These are phyloP conservation scores for Cochlearius cochlearius DNA, from an alignment of 2,113 vertebrate species.

Conservation along the genomic window DNA sequence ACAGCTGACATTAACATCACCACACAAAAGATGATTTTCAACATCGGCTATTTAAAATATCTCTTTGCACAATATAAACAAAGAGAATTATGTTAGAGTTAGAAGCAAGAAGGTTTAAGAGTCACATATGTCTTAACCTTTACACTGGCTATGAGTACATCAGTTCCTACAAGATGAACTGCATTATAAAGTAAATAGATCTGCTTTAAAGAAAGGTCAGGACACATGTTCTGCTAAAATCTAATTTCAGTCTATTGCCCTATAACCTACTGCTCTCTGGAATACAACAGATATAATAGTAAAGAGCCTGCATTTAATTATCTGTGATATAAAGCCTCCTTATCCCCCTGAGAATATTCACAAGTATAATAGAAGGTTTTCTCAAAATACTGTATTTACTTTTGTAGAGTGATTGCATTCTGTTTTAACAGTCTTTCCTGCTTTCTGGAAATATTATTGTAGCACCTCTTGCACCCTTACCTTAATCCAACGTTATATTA, in stretches of 20 bases:
- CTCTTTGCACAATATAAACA: conserved; percentile 7
- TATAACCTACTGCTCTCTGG: conserved; percentile 73
- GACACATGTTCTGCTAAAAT: conserved; percentile 92
- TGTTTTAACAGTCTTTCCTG: not conserved
- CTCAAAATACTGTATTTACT: conserved; percentile 40
- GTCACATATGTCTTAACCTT: conserved; percentile 87
- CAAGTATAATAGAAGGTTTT: conserved; percentile 51
- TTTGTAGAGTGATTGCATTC: not conserved
- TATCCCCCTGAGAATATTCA: conserved; percentile 62
- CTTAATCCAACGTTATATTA: not conserved
- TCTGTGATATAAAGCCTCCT: conserved; percentile 69
- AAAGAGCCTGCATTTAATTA: conserved; percentile 78
- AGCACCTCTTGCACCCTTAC: not conserved
- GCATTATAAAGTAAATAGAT: conserved; percentile 94
- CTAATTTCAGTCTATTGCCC: conserved; percentile 86
- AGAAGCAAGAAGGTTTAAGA: conserved; percentile 75
- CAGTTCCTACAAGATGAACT: conserved; percentile 85
- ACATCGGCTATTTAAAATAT: not conserved
- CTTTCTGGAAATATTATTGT: conserved; percentile 32
- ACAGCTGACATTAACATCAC: conserved; percentile 25
- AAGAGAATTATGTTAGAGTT: conserved; percentile 18
- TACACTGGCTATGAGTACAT: conserved; percentile 84
- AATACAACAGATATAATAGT: conserved; percentile 72
- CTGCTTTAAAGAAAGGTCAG: conserved; percentile 92
- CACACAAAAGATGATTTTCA: conserved; percentile 36